phyloP scores from a whole-genome alignment of 2,888 invertebrate species.

The Lasiommata megera region DNA sequence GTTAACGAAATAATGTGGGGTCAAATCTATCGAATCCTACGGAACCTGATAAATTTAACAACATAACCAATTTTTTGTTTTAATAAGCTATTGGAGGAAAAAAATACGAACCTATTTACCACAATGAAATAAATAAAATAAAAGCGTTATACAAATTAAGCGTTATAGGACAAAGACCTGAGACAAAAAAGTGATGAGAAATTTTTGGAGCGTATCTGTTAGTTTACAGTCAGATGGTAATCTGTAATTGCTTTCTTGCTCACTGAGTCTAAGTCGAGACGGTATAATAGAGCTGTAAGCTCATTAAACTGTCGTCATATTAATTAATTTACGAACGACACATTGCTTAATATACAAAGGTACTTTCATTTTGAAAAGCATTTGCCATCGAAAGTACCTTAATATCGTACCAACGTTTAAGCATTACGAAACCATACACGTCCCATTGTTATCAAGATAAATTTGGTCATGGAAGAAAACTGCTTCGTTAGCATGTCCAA shows the following conservation, averaged over 20 bases:
- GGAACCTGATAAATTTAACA: no score
- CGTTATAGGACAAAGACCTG: constrained; percentile 21
- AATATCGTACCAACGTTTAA: no score
- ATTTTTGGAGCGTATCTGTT: constrained; percentile 22
- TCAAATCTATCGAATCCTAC: no score
- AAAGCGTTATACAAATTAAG: constrained; percentile 18
- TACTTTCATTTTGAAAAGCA: no score
- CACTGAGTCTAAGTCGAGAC: constrained; percentile 1
- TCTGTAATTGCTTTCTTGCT: constrained; percentile 21
- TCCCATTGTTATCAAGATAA: no score
- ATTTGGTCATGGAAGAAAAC: no score
- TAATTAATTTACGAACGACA: background rate
- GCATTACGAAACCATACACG: no score
- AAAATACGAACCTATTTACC: background rate
- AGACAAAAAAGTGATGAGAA: constrained; percentile 25
- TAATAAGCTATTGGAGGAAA: background rate
- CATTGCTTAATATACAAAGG: no score
- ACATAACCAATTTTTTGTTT: background rate
- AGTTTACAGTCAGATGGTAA: constrained; percentile 23
- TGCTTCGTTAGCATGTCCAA: no score
- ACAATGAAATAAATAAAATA: constrained; percentile 12
- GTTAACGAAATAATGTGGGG: no score
- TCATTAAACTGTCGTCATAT: constrained; percentile 6
- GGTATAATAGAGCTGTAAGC: background rate
- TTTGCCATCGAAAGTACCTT: no score